Evolutionary conservation across 2,797 vertebrate species (phyloP), one percentile per base, ranked within the genome.

Genomic region (Decapterus maruadsi): DNA sequence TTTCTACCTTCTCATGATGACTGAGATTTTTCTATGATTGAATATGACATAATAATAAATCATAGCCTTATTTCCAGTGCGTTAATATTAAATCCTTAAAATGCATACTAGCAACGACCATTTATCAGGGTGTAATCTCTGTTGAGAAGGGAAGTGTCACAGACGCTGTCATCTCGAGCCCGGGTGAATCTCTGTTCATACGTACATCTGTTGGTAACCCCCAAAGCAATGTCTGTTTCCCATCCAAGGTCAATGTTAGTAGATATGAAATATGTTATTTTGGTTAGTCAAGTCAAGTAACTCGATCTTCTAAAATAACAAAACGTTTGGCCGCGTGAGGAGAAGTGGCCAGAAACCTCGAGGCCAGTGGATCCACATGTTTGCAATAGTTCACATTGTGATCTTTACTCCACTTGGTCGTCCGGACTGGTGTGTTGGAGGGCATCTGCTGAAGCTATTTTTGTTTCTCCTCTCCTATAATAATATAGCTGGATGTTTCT

Each of bases 221-320:
- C 68, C 60, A 42, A 45, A 86, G 82, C 83, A 71, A 61, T 61
- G 60, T 86, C 87, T 90, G 81, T 80, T 91, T 91, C 80, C 45
- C 67, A 58, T 93, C 93, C 90, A 92, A 93, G 85, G 86, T 94
- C 92, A 94, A 88, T 85, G 88, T 92, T 93, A 88, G 82, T 77
- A 82, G 90, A 92, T 92, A 90, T 94, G 87, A 93, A 93, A 92
- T 91, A 90, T 93, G 92, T 94, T 94, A 90, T 95, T 95, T 93
- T 92, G 92, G 91, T 93, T 93, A 78, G 92, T 87, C 68, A 78
- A 75, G 90, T 90, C 88, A 84, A 42, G 93, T 88, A 95, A 95
- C 85, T 78, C n/a, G 70, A 95, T 92, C 92, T 90, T 91, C 62
- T 88, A 85, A 82, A 93, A 93, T 84, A 95, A 94, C 90, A 94